Percentiles rank a stretch among this genome's conserved stretches.
phyloP scores from a whole-genome alignment of 2,113 vertebrate species.

The Atrichornis clamosus region DNA sequence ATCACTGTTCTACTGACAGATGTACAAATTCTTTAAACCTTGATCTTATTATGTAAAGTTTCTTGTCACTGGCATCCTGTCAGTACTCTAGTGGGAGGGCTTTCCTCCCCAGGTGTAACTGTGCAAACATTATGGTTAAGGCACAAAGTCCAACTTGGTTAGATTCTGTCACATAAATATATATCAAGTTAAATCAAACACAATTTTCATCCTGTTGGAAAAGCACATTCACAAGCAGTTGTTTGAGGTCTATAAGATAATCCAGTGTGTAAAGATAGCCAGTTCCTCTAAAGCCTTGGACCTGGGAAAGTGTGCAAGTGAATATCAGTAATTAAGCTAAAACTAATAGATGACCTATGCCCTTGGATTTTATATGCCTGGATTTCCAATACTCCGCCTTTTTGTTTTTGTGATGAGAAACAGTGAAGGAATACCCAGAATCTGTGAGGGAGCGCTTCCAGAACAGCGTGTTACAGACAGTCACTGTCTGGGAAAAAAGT shows the following conservation, averaged over 20 bases:
- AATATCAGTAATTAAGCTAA: conserved; percentile 37
- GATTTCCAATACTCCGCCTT: not conserved
- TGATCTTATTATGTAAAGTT: conserved; percentile 27
- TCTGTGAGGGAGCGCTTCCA: conserved; percentile 30
- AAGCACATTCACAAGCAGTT: conserved; percentile 6
- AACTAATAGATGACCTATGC: not conserved
- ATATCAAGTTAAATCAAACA: conserved; percentile 20
- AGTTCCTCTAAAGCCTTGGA: not conserved
- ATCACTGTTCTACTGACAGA: conserved; percentile 31
- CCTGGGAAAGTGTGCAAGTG: conserved; percentile 10
- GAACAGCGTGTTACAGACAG: conserved; percentile 2
- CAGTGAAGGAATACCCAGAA: conserved; percentile 32
- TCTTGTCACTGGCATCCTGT: conserved; percentile 25
- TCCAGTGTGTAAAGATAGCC: not conserved
- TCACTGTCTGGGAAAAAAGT: conserved; percentile 55
- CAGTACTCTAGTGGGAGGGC: not conserved
- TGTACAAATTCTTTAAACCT: conserved; percentile 35
- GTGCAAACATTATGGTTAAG: conserved; percentile 29
- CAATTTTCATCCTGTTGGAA: conserved; percentile 14
- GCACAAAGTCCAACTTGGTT: not conserved
- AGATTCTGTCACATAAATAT: conserved; percentile 48
- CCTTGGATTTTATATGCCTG: not conserved
- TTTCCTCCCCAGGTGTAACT: conserved; percentile 25
- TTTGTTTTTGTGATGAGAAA: conserved; percentile 26
- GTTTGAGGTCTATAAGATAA: not conserved